A percentile compares a stretch with the other conserved stretches of the same genome.
phyloP scores from a whole-genome alignment of 2,113 vertebrate species.

The Tursiops truncatus region DNA sequence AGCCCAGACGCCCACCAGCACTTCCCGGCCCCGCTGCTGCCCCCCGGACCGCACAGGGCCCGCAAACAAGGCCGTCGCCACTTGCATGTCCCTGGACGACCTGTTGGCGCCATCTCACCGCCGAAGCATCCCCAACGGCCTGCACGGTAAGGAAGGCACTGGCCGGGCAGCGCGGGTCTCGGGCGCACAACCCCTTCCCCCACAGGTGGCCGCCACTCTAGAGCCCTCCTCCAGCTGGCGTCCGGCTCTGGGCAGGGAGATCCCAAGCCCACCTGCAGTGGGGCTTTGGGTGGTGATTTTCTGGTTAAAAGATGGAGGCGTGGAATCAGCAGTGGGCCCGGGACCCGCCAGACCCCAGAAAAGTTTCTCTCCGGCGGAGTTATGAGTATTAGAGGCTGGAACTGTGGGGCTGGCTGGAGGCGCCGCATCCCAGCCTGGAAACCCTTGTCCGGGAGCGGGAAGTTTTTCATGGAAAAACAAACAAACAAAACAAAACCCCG shows the following conservation, averaged over 20 bases:
- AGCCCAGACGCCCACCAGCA: conserved; percentile 93
- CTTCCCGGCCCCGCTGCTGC: conserved; percentile 78
- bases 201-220: background rate
- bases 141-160: conserved; percentile 89
- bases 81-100: conserved; percentile 93
- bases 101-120: conserved; percentile 91
- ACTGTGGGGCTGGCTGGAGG: background rate
- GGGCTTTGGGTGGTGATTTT: background rate
- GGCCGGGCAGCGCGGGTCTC: background rate
- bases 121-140: conserved; percentile 94
- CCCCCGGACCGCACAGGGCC: conserved; percentile 69
- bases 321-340: background rate
- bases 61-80: conserved; percentile 85
- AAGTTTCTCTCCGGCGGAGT: background rate
- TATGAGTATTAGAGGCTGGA: background rate
- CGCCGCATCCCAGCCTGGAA: background rate
- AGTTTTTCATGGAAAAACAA: background rate
- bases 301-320: background rate
- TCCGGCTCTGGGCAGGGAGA: accelerated
- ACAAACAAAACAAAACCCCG: too few relatives aligned
- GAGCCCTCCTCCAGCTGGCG: background rate
- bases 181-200: background rate
- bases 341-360: background rate
- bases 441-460: background rate
- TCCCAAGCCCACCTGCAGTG: background rate